Base-by-base conservation (phyloP, 64 coral and sea anemone species). In the Dendronephthya gigantea region DNA sequence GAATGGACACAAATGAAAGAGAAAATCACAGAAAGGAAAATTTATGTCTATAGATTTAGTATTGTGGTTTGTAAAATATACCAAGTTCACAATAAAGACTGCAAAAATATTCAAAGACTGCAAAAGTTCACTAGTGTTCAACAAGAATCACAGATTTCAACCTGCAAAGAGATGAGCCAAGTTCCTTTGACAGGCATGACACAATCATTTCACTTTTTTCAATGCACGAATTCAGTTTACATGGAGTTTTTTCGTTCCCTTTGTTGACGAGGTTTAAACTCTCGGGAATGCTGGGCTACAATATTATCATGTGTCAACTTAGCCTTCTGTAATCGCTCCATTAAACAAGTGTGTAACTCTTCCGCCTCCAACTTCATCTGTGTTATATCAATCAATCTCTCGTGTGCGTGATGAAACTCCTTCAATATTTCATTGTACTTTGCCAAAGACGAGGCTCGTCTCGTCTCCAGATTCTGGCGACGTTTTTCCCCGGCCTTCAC, bases 331-430 rank as follows among this genome's bases (percentile, higher is more conserved):
- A 79, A 34, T 79, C 7, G 34, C 29, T 79, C 72, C 36, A 79
- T 36, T 33, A 79, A 79, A 15, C 83, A 45, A 55, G 79, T 86
- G 39, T 95, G 91, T 3, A 76, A 32, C 22, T 92, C 87, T 36
- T 95, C 93, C 4, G 84, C 93, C 25, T 87, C 68, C 32, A 86
- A 7, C 30, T 89, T 95, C 49, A 83, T 83, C 15, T 87, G 81
- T 37, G 91, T 90, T 16, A 86, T 81, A 11, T 91, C 90, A 9
- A 59, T 66, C 31, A 95, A 84, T 41, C 70, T 83, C 22, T 82
- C 84, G 55, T 90, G 93, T 22, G 90, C 75, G 0, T 45, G 38
- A 22, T 82, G 88, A 14, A 84, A 92, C 1, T 79, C 55, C 56
- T 90, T 82, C 49, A 95, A 79, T 15, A 87, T 87, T 40, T 47